A percentile compares a stretch with the other conserved stretches of the same genome.
These are phyloP conservation scores for Crotalus tigris DNA, from an alignment of 2,113 vertebrate species.

Conservation along the genomic window DNA sequence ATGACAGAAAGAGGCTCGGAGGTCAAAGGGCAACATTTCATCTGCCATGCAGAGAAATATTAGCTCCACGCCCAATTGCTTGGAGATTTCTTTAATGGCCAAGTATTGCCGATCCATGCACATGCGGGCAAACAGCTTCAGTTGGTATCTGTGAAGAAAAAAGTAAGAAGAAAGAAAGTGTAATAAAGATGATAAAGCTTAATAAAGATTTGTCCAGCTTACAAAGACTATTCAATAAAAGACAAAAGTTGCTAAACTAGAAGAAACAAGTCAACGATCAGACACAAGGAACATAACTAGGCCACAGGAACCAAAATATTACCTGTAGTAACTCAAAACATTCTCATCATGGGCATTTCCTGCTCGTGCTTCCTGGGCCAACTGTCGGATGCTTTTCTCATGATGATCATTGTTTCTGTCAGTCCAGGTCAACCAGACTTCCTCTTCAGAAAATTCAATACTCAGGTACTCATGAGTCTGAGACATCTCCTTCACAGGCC, in stretches of 20 bases:
- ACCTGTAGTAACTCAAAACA: conserved; percentile 96
- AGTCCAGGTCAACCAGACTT: conserved; percentile 95
- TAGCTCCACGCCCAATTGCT: conserved; percentile 93
- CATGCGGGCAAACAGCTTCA: conserved; percentile 97
- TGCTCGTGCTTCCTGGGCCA: conserved; percentile 90
- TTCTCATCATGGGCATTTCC: conserved; percentile 93
- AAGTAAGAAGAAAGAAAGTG: background rate
- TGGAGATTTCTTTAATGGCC: conserved; percentile 96
- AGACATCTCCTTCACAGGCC: conserved; percentile 81
- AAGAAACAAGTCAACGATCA: background rate
- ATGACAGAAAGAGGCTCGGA: conserved; percentile 95
- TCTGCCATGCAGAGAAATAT: conserved; percentile 99
- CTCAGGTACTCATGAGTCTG: conserved; percentile 79
- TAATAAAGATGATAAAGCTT: background rate
- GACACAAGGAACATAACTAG: background rate
- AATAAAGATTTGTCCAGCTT: background rate
- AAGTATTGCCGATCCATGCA: conserved; percentile 97
- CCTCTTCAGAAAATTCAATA: conserved; percentile 90
- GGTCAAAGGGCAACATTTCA: conserved; percentile 90
- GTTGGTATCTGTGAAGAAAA: conserved; percentile 82
- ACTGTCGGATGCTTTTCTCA: conserved; percentile 90
- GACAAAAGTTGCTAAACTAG: background rate
- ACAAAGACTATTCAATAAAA: background rate
- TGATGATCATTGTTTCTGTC: conserved; percentile 86
- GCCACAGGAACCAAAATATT: background rate